Evolutionary conservation across 2,113 vertebrate species (phyloP), one percentile per base, ranked within the genome.

Genomic region (Microcebus ravelobensis): DNA sequence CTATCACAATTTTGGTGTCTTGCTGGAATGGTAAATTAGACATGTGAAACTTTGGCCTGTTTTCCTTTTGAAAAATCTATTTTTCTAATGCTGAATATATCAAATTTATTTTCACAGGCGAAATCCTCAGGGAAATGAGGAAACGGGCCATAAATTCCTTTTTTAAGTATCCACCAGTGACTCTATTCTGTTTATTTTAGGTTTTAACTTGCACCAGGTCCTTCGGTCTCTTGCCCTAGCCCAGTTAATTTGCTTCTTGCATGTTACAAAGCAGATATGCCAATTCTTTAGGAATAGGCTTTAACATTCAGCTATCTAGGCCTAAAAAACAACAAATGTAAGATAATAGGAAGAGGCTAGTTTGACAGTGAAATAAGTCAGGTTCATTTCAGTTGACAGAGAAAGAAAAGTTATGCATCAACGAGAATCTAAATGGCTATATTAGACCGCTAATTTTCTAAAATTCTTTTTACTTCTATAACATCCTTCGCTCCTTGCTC

Each of bases 111-210:
- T 98, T 97, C 93, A 87, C 79, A 96, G 92, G 88, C 57, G 70
- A 96, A 97, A 92, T 96, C 96, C 93, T 93, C 11, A 65, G 95
- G 82, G 82, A 90, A 96, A 97, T 97, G 82, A 97, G 91, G 95
- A 96, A 97, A 94, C 92, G 73, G 86, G 73, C 87, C 50, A 84
- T 97, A 97, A 96, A 95, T 97, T 94, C 95, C 82, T 96, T 91
- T 97, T 96, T 91, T 31, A 91, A 97, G 71, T 96, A 80, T 86
- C 86, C 93, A 67, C 29, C 7, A 59, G 89, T 80, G 88, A 81
- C 94, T 92, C 82, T 71, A 45, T 34, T 96, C 88, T 93, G 92
- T 91, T 96, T 96, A 93, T 77, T 95, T 96, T 96, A 67, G 74
- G 83, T 97, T 96, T 96, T 74, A 89, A 74, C 88, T 83, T 91